Percentiles rank a stretch among this genome's conserved stretches.
Evolutionary conservation across 2,888 invertebrate species (phyloP).

Genomic region (Dyspetes luteomarginatus): DNA sequence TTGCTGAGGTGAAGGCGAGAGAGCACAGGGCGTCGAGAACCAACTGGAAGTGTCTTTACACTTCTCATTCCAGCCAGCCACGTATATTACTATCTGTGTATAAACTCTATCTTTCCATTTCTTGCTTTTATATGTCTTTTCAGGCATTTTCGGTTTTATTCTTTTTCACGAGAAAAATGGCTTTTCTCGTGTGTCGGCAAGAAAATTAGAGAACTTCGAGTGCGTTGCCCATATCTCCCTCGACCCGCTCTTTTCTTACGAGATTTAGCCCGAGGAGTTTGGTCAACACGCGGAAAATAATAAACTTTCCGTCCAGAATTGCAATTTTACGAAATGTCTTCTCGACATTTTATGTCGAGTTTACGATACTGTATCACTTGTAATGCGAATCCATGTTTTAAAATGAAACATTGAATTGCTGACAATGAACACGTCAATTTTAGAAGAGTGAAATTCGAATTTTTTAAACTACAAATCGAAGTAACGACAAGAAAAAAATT

Average conservation of each 20-base stretch:
- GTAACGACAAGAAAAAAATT: too few relatives aligned
- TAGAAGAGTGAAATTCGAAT: too few relatives aligned
- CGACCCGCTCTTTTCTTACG: background rate
- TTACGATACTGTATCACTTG: too few relatives aligned
- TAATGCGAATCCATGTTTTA: too few relatives aligned
- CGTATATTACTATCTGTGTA: slow-evolving; percentile 39
- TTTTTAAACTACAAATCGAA: too few relatives aligned
- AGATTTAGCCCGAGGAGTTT: background rate
- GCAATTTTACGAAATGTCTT: background rate
- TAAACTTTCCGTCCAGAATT: background rate
- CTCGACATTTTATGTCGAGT: too few relatives aligned
- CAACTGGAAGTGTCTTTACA: slow-evolving; percentile 46
- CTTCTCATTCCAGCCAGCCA: slow-evolving; percentile 1
- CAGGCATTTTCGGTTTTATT: slow-evolving; percentile 35
- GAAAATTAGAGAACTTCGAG: slow-evolving; percentile 23
- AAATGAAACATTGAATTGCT: too few relatives aligned
- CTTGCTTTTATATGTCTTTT: slow-evolving; percentile 7
- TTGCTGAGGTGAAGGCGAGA: slow-evolving; percentile 30
- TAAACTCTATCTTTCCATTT: too few relatives aligned
- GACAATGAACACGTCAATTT: too few relatives aligned
- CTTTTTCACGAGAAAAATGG: slow-evolving; percentile 26
- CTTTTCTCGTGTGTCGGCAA: slow-evolving; percentile 25
- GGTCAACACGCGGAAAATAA: background rate
- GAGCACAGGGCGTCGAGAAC: slow-evolving; percentile 41
- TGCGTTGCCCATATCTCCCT: background rate